Evolutionary conservation across 2,113 vertebrate genomes (phyloP).

Genomic region (Stegastes partitus): DNA sequence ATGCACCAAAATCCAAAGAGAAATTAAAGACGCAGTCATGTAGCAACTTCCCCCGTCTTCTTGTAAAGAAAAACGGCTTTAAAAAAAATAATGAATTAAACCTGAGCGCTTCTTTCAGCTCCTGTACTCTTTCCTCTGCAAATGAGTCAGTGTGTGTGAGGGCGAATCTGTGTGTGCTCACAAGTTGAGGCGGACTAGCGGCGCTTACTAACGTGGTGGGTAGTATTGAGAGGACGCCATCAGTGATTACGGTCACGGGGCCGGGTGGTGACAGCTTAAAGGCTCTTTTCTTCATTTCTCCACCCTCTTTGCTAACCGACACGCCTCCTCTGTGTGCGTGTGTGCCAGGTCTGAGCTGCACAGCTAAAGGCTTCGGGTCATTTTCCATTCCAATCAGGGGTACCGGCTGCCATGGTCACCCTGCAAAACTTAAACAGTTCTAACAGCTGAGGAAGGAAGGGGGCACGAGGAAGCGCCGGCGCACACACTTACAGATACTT

Average conservation of each 20-base stretch:
- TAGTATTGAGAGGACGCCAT: conserved; percentile 68
- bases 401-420: conserved; percentile 69
- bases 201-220: conserved; percentile 69
- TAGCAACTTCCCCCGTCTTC: conserved; percentile 24
- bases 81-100: conserved; percentile 16
- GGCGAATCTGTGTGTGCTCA: conserved; percentile 41
- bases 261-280: conserved; percentile 72
- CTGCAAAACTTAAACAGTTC: conserved; percentile 69
- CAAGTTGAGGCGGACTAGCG: conserved; percentile 45
- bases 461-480: conserved; percentile 18
- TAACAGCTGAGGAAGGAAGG: conserved; percentile 48
- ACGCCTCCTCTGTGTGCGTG: conserved; percentile 56
- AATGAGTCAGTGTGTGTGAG: conserved; percentile 21
- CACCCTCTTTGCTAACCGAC: conserved; percentile 62
- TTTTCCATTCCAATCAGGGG: conserved; percentile 80
- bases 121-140: neutral
- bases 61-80: conserved; percentile 30
- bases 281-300: conserved; percentile 71
- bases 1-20: conserved; percentile 43
- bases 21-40: conserved; percentile 32
- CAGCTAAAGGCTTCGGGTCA: conserved; percentile 70
- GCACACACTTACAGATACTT: conserved; percentile 12
- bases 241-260: conserved; percentile 70
- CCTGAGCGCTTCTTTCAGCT: conserved; percentile 27
- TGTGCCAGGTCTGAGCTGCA: conserved; percentile 59